Conservation (phyloP, 2,888 invertebrate genomes). For the Holacanthella duospinosa region DNA sequence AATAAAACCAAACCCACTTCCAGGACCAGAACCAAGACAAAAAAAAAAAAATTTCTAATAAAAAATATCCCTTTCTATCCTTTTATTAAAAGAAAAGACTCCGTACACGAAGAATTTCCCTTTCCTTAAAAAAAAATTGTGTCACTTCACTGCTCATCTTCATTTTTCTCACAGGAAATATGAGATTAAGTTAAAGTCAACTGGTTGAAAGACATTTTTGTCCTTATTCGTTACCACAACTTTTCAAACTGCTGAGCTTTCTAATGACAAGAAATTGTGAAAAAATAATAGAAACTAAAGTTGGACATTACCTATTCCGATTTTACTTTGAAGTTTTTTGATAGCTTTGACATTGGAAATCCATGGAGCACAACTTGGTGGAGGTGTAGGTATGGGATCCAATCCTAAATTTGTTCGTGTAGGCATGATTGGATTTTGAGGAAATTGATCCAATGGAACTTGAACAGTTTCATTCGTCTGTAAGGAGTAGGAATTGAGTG, state of each 20-base stretch:
- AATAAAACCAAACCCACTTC: not conserved
- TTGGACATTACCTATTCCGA: not conserved
- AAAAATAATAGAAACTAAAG: not conserved
- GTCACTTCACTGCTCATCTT: conserved; percentile 4
- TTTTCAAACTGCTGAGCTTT: not conserved
- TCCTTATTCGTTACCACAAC: not conserved
- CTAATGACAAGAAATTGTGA: too few species aligned
- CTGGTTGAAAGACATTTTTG: too few species aligned
- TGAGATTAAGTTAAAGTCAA: not conserved
- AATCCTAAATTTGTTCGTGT: not conserved
- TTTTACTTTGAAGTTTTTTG: not conserved
- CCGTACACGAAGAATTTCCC: not conserved
- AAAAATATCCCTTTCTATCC: not conserved
- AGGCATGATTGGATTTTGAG: not conserved
- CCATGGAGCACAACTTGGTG: not conserved
- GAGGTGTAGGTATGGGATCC: not conserved
- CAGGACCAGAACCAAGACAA: not conserved
- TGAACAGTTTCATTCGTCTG: not conserved
- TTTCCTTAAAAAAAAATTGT: not conserved
- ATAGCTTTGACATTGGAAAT: not conserved
- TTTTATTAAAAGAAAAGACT: not conserved
- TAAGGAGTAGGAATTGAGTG: not conserved
- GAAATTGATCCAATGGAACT: not conserved
- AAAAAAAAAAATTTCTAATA: not conserved
- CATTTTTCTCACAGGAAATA: not conserved